phyloP scores from a whole-genome alignment of 53 echinoderm and acorn worm species.

The Henricia sp. region DNA sequence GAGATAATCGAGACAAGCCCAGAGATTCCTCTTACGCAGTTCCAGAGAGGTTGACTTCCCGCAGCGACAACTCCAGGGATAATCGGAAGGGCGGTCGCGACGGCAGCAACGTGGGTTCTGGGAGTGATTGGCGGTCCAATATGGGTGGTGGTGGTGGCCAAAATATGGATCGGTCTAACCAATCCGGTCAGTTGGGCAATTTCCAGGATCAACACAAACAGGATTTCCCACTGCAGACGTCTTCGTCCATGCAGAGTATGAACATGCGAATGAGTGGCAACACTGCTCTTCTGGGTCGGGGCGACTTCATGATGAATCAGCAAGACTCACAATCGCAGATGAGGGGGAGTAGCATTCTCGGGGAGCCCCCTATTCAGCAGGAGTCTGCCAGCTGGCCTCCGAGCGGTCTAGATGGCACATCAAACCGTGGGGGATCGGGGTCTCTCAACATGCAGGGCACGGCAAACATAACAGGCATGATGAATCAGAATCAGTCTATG shows the following conservation, averaged over 20 bases:
- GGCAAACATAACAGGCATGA: conserved; percentile 14
- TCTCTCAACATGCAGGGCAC: conserved; percentile 22
- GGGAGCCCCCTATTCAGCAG: conserved; percentile 28
- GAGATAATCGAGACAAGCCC: conserved; percentile 35
- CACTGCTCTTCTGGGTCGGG: conserved; percentile 22
- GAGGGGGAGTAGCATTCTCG: conserved; percentile 46
- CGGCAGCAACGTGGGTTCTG: neutral
- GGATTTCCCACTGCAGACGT: conserved; percentile 26
- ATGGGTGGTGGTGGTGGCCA: conserved; percentile 11
- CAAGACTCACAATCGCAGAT: conserved; percentile 32
- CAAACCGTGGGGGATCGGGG: conserved; percentile 22
- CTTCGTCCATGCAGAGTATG: conserved; percentile 1
- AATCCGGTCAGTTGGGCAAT: conserved; percentile 22
- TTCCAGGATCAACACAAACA: conserved; percentile 33
- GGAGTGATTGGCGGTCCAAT: conserved; percentile 18
- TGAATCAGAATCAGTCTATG: conserved; percentile 44
- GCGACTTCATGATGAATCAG: conserved; percentile 38
- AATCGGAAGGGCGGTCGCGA: conserved; percentile 41
- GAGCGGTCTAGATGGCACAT: conserved; percentile 33
- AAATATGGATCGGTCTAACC: conserved; percentile 16
- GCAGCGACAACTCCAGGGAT: conserved; percentile 29
- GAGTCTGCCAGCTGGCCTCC: conserved; percentile 53
- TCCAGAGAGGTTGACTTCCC: conserved; percentile 6
- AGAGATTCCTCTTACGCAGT: neutral
- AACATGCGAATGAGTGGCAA: conserved; percentile 22